Base-by-base conservation (phyloP, 2,113 vertebrate species). In the Chaetorhynchus papuensis region DNA sequence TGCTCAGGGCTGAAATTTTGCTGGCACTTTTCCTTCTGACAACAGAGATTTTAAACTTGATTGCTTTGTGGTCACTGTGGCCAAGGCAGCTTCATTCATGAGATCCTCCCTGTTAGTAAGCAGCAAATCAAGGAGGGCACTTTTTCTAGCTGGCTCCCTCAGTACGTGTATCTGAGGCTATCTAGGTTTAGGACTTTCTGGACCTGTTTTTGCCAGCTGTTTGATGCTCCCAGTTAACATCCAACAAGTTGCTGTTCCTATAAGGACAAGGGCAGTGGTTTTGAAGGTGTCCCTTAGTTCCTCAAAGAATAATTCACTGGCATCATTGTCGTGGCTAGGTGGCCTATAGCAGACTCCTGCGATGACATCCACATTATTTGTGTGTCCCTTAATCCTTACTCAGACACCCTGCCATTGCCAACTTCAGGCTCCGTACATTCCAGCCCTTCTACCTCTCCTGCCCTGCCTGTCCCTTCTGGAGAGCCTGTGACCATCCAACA, bases 61-160 rank as follows among this genome's bases (percentile, higher is more conserved):
- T 49, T 3, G 6, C 35, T 22, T 47, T 7, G 16, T 79, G 56
- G 20, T n/a, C 11, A 7, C 41, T 63, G 24, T 69, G 39, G 39
- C 23, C n/a, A 28, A 7, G 19, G 30, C 5, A 8, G 13, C 30
- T 63, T 41, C 0, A 0, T 70, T 63, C 7, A n/a, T 0, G 4
- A 17, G 24, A 47, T 30, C 16, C 30, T 47, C 9, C 22, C 13
- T 68, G 31, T 52, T 78, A 23, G n/a, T 44, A 70, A 41, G 54
- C 19, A 41, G 1, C 30, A 31, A 23, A 41, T 71, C n/a, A 56
- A 71, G 65, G 20, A 41, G 16, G 13, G 24, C 42, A 35, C 3
- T 11, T 71, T 61, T 56, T 1, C 3, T 49, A 14, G 16, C 16
- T 30, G 23, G 4, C 28, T 54, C 10, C 16, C 22, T 54, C 30